Percentiles rank a stretch among this genome's conserved stretches.
Conservation (phyloP, 2,797 vertebrate species). For the Siniperca scherzeri region DNA sequence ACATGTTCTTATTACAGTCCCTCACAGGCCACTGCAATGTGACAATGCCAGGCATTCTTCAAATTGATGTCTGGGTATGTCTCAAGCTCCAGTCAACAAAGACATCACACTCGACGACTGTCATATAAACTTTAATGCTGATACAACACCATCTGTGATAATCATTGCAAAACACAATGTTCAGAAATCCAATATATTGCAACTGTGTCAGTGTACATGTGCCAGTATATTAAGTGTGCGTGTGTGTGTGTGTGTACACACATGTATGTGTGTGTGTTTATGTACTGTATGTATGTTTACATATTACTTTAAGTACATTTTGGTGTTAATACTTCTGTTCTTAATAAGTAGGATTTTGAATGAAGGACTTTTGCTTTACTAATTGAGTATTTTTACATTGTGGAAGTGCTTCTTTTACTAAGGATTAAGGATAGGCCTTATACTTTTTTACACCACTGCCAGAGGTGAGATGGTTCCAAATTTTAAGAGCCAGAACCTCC, state of each 20-base stretch:
- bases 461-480: neutral
- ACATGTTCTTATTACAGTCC: constrained; percentile 46
- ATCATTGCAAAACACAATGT: neutral
- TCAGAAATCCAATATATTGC: neutral
- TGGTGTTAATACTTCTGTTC: too few species aligned
- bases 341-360: neutral
- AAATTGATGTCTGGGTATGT: constrained; percentile 38
- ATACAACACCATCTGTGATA: neutral
- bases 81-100: constrained; percentile 58
- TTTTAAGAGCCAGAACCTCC: neutral
- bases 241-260: too few species aligned
- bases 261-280: too few species aligned
- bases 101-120: constrained; percentile 22
- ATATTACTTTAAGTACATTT: too few species aligned
- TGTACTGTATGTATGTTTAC: too few species aligned
- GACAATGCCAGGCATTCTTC: constrained; percentile 69
- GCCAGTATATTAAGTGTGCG: too few species aligned
- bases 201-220: neutral
- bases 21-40: constrained; percentile 35
- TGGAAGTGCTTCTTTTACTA: neutral
- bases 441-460: neutral
- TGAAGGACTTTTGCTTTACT: too few species aligned
- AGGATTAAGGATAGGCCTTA: neutral
- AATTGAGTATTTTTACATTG: neutral
- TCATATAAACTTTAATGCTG: neutral